phyloP scores from a whole-genome alignment of 2,888 invertebrate species.

The Vandiemenella viatica region DNA sequence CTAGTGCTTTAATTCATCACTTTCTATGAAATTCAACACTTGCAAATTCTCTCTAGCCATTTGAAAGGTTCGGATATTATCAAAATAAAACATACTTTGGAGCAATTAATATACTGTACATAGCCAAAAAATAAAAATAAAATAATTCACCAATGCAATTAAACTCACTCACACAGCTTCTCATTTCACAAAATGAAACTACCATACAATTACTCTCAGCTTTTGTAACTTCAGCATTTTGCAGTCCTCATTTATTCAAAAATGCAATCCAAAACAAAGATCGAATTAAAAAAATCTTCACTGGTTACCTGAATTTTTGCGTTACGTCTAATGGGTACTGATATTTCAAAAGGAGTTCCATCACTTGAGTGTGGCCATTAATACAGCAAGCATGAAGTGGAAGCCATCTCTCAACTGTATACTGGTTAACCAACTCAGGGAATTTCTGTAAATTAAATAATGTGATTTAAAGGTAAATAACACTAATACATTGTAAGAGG shows the following conservation, averaged over 20 bases:
- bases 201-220: constrained; percentile 3
- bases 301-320: constrained; percentile 42
- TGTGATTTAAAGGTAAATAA: not conserved
- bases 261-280: too few relatives aligned
- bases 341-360: constrained; percentile 64
- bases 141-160: not conserved
- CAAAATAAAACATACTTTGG: too few relatives aligned
- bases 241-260: too few relatives aligned
- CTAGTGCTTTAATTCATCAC: too few relatives aligned
- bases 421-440: constrained; percentile 68
- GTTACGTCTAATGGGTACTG: constrained; percentile 60
- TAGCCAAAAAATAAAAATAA: not conserved
- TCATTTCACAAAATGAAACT: not conserved
- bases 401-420: constrained; percentile 83
- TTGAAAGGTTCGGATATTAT: too few relatives aligned
- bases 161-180: not conserved
- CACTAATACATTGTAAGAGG: too few relatives aligned
- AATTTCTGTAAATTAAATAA: constrained; percentile 39
- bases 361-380: constrained; percentile 64
- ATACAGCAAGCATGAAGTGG: constrained; percentile 87
- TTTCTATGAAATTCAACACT: too few relatives aligned
- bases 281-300: too few relatives aligned
- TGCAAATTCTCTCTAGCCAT: too few relatives aligned
- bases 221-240: too few relatives aligned
- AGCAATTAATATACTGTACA: constrained; percentile 6